Percentiles rank a stretch among this genome's conserved stretches.
phyloP scores from a whole-genome alignment of 2,113 vertebrate genomes.

The Chlorocebus sabaeus region DNA sequence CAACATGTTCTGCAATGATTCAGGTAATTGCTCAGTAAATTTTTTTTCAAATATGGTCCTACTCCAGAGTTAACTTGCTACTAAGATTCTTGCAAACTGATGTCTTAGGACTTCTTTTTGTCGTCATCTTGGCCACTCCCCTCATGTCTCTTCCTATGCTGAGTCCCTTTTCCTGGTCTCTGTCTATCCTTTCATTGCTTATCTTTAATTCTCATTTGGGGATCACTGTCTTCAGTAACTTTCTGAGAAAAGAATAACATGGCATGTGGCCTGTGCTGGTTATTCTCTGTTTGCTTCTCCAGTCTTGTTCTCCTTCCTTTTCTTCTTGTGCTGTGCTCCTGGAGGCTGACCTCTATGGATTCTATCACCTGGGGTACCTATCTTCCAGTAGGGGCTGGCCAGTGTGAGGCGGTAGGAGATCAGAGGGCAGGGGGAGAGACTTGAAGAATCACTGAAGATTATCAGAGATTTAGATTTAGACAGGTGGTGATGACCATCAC shows the following conservation, averaged over 20 bases:
- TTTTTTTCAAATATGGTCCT: not conserved
- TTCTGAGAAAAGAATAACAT: not conserved
- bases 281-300: not conserved
- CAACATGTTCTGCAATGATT: not conserved
- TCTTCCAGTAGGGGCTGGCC: too few species aligned
- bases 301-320: not conserved
- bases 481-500: not conserved
- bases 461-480: not conserved
- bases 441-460: not conserved
- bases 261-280: not conserved
- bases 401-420: not conserved
- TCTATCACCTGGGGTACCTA: accelerated
- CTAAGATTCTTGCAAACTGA: not conserved
- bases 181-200: not conserved
- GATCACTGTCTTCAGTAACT: not conserved
- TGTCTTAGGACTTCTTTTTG: not conserved
- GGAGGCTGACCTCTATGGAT: not conserved
- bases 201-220: not conserved
- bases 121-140: not conserved
- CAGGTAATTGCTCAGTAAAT: not conserved
- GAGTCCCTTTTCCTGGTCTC: not conserved
- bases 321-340: accelerated
- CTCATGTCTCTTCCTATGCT: not conserved
- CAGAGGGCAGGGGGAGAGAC: not conserved
- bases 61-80: not conserved